phyloP scores from a whole-genome alignment of 2,113 vertebrate species.

The Tursiops truncatus region DNA sequence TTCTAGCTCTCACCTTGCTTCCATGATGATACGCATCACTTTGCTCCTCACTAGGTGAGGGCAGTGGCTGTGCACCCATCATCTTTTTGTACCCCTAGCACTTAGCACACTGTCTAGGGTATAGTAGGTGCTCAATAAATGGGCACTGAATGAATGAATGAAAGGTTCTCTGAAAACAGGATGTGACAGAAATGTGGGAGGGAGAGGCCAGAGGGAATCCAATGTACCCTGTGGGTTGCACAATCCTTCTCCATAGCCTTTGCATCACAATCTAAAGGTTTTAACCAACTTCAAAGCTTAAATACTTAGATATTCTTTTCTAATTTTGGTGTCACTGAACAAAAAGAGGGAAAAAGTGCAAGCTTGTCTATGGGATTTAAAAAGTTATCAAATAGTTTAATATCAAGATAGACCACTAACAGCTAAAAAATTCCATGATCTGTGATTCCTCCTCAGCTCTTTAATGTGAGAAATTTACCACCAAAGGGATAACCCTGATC shows the following conservation, averaged over 20 bases:
- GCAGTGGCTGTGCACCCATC: neutral
- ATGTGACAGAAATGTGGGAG: too few relatives aligned
- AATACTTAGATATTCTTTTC: neutral
- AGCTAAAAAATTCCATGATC: neutral
- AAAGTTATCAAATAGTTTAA: neutral
- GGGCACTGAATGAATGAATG: neutral
- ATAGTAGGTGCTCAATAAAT: neutral
- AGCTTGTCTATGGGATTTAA: neutral
- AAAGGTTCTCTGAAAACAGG: neutral
- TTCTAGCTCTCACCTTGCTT: neutral
- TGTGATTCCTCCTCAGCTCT: neutral
- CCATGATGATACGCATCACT: neutral
- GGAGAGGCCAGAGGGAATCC: neutral
- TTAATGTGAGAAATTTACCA: neutral
- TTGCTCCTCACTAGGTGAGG: neutral
- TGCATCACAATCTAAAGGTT: neutral
- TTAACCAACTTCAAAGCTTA: neutral
- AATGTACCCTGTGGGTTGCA: too few relatives aligned
- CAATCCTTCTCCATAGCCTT: neutral
- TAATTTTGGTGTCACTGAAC: neutral
- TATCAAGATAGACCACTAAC: neutral
- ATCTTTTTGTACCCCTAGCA: neutral
- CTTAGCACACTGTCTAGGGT: neutral
- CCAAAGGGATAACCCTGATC: neutral
- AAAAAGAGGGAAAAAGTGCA: neutral